Base-by-base conservation (phyloP, 2,113 vertebrate species). In the Delphinapterus leucas region DNA sequence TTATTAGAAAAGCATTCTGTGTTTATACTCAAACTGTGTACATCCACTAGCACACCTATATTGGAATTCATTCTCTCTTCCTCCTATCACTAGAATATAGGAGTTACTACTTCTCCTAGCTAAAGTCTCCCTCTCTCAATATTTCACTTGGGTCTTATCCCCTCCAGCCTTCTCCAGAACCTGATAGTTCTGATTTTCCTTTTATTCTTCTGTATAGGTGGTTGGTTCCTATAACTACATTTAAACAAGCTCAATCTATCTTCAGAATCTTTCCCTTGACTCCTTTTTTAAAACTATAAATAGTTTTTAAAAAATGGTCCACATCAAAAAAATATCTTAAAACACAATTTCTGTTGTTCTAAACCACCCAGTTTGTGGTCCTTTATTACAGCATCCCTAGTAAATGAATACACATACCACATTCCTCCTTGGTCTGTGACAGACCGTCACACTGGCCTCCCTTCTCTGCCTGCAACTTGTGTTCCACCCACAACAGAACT, bases 1-100 rank as follows among this genome's bases (percentile, higher is more conserved):
- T 80, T 53, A 47, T 58, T 83, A 83, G 61, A 53, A 87, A 58
- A 77, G 8, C 2, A n/a, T 84, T 61, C 18, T 49, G 55, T 74
- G 28, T 77, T 86, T 58, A 61, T 47, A 26, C 21, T 88, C 28
- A 49, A 68, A 67, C 17, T n/a, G 8, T 20, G 7, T 31, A 25
- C 28, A 0, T 0, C 4, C 11, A 21, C 2, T 26, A 23, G 73
- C 8, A 74, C 21, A 38, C 0, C 0, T 33, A 14, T 25, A 6
- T 28, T n/a, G 49, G 23, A 60, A 61, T 12, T 25, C 31, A 49
- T 33, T 11, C 7, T 28, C 17, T 33, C 63, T 38, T 33, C 15
- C 33, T 61, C 44, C 31, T 58, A 36, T 4, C 10, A 21, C 3
- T 21, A 15, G 20, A 61, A 36, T 25, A 31, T 17, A 47, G 23